A percentile compares a stretch with the other conserved stretches of the same genome.
Evolutionary conservation across 1,140 invertebrate species (phyloP).

Genomic region (Danaus melanippus): DNA sequence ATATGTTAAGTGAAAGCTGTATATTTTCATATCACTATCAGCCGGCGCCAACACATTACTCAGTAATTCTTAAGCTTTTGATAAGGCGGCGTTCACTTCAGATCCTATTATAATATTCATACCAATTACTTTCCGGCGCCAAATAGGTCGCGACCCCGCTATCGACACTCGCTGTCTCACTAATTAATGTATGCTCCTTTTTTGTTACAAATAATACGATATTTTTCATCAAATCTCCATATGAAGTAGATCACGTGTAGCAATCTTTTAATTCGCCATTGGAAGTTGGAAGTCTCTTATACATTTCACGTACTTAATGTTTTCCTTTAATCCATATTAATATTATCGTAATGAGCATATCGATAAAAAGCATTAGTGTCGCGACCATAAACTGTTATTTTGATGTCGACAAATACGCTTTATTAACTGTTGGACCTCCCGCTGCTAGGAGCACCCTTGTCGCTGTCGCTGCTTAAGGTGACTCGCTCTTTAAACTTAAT

Average conservation of each 20-base stretch:
- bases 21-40: too few relatives aligned
- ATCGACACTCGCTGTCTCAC: too few relatives aligned
- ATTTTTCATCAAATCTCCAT: background rate
- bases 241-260: background rate
- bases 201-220: background rate
- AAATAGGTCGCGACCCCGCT: conserved; percentile 20
- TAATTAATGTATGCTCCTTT: too few relatives aligned
- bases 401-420: conserved; percentile 68
- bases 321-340: conserved; percentile 15
- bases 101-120: conserved; percentile 14
- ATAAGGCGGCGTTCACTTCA: too few relatives aligned
- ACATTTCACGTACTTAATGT: conserved; percentile 5
- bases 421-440: conserved; percentile 61
- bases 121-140: conserved; percentile 25
- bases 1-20: too few relatives aligned
- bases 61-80: too few relatives aligned
- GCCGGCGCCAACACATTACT: too few relatives aligned
- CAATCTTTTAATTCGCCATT: conserved; percentile 4
- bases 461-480: conserved; percentile 26
- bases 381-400: conserved; percentile 61
- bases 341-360: conserved; percentile 27
- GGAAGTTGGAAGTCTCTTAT: background rate
- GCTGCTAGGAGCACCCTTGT: conserved; percentile 51
- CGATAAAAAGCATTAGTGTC: conserved; percentile 54
- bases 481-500: conserved; percentile 39